phyloP scores from a whole-genome alignment of 2,797 vertebrate species.

The Trematomus bernacchii region DNA sequence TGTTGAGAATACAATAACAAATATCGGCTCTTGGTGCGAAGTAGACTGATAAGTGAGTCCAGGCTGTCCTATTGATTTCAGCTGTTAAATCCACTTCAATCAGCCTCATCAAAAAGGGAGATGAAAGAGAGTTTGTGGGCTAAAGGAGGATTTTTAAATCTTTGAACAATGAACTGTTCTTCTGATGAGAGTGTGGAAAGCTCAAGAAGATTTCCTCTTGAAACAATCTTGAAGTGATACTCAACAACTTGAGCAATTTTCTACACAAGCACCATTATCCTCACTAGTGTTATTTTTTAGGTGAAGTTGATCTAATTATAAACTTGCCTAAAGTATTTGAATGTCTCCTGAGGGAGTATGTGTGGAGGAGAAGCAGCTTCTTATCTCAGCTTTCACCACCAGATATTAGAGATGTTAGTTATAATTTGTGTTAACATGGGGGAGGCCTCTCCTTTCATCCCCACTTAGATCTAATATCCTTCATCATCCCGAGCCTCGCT shows the following conservation, averaged over 20 bases:
- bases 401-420: conserved; percentile 46
- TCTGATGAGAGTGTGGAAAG: conserved; percentile 6
- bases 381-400: conserved; percentile 6
- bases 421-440: conserved; percentile 62
- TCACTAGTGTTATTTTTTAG: conserved; percentile 12
- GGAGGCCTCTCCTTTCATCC: conserved; percentile 56
- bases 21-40: conserved; percentile 13
- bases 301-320: conserved; percentile 31
- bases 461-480: conserved; percentile 70
- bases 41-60: conserved; percentile 47
- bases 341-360: conserved; percentile 6
- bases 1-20: conserved; percentile 53
- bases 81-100: conserved; percentile 52
- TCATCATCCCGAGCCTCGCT: conserved; percentile 46
- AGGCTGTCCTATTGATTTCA: conserved; percentile 55
- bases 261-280: conserved; percentile 21
- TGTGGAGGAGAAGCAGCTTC: not conserved
- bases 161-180: not conserved
- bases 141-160: conserved; percentile 18
- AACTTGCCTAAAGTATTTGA: conserved; percentile 29
- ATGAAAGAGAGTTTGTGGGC: not conserved
- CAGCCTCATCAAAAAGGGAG: conserved; percentile 14
- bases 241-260: conserved; percentile 24
- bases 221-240: conserved; percentile 24
- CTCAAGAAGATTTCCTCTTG: conserved; percentile 12